Evolutionary conservation across 2,797 vertebrate genomes (phyloP).

Genomic region (Melanogrammus aeglefinus): DNA sequence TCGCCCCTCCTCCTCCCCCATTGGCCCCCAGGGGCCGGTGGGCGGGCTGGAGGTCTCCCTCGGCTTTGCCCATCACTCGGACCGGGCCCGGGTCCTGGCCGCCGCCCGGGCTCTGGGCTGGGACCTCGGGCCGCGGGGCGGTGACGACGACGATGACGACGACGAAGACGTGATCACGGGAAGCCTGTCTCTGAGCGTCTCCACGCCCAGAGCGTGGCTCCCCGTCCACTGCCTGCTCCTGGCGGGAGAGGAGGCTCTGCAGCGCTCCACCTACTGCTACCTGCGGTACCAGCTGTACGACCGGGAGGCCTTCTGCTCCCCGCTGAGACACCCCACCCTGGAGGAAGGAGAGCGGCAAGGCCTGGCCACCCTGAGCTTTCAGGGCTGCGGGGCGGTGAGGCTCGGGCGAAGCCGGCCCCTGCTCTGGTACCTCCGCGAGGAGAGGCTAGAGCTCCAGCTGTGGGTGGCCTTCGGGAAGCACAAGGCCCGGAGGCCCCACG

Average conservation of each 20-base stretch:
- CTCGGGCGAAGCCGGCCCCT: conserved; percentile 78
- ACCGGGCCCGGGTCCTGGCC: conserved; percentile 82
- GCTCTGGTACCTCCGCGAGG: conserved; percentile 89
- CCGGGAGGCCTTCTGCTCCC: conserved; percentile 80
- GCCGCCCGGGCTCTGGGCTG: conserved; percentile 81
- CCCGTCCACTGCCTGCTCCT: conserved; percentile 81
- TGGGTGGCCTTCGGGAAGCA: conserved; percentile 86
- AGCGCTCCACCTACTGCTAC: conserved; percentile 84
- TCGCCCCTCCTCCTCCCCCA: conserved; percentile 51
- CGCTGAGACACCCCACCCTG: conserved; percentile 76
- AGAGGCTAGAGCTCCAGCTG: conserved; percentile 88
- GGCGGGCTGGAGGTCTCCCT: conserved; percentile 88
- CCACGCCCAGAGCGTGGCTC: conserved; percentile 83
- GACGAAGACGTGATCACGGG: conserved; percentile 30
- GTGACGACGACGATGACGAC: conserved; percentile 37
- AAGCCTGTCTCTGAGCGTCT: conserved; percentile 70
- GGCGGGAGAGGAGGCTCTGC: conserved; percentile 73
- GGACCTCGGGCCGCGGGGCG: conserved; percentile 44
- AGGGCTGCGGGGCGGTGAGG: conserved; percentile 69
- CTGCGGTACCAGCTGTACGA: conserved; percentile 88
- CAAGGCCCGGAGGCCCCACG: conserved; percentile 78
- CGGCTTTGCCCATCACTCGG: conserved; percentile 79
- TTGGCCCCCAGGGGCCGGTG: conserved; percentile 64
- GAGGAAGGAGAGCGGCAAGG: conserved; percentile 44
- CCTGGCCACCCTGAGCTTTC: conserved; percentile 75